Conservation (phyloP, 2,888 invertebrate species). For the Melipona beecheii region DNA sequence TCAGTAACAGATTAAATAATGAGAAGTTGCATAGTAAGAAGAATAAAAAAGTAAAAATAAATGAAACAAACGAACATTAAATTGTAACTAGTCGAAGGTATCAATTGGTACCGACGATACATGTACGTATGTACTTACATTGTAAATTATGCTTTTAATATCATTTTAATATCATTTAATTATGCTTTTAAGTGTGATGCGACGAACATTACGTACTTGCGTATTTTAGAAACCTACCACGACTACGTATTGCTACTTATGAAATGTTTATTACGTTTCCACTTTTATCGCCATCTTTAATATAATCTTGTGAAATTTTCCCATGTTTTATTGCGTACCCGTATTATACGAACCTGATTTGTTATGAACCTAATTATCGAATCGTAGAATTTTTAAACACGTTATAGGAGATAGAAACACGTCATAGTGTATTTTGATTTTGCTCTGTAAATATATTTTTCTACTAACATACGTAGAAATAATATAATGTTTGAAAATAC, state of each 20-base stretch:
- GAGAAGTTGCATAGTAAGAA: background rate
- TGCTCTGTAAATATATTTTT: background rate
- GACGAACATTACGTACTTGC: background rate
- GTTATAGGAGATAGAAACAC: background rate
- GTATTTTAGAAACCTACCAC: too few species aligned
- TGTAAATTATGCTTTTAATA: background rate
- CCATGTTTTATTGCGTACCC: background rate
- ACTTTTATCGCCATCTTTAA: slow-evolving; percentile 4
- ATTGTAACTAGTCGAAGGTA: background rate
- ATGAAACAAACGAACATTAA: background rate
- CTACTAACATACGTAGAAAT: background rate
- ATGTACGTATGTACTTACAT: background rate
- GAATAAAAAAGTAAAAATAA: background rate
- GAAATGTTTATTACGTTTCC: background rate
- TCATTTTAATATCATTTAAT: background rate
- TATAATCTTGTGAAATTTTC: background rate
- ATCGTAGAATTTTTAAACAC: background rate
- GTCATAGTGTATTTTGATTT: background rate
- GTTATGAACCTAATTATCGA: background rate
- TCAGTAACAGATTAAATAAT: background rate
- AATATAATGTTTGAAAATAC: background rate
- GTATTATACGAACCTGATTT: background rate
- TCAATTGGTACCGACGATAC: background rate
- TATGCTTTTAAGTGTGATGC: background rate
- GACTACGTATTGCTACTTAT: background rate